A percentile compares a stretch with the other conserved stretches of the same genome.
These are phyloP conservation scores for Nasua narica DNA, from an alignment of 2,797 vertebrate species.

Conservation along the genomic window DNA sequence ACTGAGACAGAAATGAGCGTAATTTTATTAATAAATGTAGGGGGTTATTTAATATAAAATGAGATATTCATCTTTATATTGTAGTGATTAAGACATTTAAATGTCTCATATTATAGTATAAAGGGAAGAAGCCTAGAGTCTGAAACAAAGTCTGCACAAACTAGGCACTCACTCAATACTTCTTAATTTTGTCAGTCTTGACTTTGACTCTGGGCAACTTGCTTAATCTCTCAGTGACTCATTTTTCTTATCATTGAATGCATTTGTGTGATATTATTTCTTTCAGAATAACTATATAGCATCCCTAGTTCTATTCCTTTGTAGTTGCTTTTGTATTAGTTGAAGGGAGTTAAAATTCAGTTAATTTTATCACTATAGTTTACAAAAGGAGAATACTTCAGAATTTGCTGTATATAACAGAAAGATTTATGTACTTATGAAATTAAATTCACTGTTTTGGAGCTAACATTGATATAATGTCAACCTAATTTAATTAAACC, in stretches of 20 bases:
- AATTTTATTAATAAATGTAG: background rate
- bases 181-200: background rate
- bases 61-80: background rate
- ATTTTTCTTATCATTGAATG: background rate
- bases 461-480: background rate
- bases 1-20: background rate
- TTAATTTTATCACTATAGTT: slow-evolving; percentile 28
- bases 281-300: background rate
- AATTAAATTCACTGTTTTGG: slow-evolving; percentile 47
- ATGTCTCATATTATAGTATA: background rate
- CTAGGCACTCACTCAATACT: background rate
- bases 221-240: background rate
- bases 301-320: background rate
- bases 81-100: background rate
- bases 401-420: background rate
- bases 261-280: background rate
- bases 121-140: background rate
- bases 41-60: background rate
- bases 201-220: background rate
- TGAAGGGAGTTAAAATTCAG: background rate
- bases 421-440: slow-evolving; percentile 40
- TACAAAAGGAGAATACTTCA: background rate
- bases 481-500: slow-evolving; percentile 45
- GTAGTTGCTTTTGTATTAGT: background rate
- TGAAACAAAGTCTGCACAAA: background rate